phyloP scores from a whole-genome alignment of 2,888 invertebrate genomes.

The Ennomos quercinarius region DNA sequence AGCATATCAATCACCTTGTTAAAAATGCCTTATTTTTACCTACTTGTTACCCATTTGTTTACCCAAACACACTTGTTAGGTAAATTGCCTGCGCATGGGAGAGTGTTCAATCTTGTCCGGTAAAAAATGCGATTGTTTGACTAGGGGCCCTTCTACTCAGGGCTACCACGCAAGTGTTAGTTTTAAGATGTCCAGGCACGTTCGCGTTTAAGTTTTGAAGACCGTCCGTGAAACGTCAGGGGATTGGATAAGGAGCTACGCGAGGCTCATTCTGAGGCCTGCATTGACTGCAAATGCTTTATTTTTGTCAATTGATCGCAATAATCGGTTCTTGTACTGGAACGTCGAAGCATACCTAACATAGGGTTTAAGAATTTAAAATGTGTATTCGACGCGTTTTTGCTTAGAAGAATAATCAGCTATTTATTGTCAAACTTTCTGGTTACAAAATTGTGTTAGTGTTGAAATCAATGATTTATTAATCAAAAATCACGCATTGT shows the following conservation, averaged over 20 bases:
- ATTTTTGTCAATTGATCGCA: too few species aligned
- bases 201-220: constrained; percentile 19
- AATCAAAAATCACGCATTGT: too few species aligned
- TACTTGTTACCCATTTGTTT: constrained; percentile 24
- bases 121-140: constrained; percentile 56
- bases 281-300: constrained; percentile 15
- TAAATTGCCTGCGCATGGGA: constrained; percentile 29
- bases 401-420: too few species aligned
- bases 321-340: too few species aligned
- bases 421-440: too few species aligned
- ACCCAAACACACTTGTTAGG: constrained; percentile 17
- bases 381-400: too few species aligned
- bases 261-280: neutral
- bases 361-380: too few species aligned
- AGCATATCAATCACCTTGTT: constrained; percentile 31
- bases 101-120: constrained; percentile 39
- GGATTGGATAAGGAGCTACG: constrained; percentile 7
- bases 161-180: constrained; percentile 3
- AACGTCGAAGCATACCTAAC: too few species aligned
- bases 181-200: constrained; percentile 9
- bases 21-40: constrained; percentile 25
- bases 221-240: constrained; percentile 20
- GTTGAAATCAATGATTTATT: too few species aligned
- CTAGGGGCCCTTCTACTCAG: constrained; percentile 29
- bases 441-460: too few species aligned